phyloP scores from a whole-genome alignment of 1,140 invertebrate species.

The Akabosia matsudoensis region DNA sequence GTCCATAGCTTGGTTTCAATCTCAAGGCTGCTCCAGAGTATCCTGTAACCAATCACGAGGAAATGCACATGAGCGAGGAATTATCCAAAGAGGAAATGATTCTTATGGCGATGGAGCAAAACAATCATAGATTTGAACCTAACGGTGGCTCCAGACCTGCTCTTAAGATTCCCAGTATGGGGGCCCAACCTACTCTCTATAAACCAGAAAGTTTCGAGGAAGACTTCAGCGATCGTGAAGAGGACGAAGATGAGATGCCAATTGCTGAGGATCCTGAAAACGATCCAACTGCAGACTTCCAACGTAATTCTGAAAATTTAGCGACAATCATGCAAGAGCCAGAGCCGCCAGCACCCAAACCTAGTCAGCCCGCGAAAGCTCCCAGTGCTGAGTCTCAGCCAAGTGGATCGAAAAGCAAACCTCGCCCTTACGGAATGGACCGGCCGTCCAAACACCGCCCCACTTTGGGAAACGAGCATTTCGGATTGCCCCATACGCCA shows the following conservation, averaged over 20 bases:
- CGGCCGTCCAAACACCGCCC: not conserved
- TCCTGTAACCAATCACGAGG: not conserved
- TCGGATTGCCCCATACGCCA: not conserved
- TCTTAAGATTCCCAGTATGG: not conserved
- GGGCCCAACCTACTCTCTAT: not conserved
- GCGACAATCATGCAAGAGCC: not conserved
- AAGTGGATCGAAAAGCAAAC: not conserved
- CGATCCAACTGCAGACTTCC: not conserved
- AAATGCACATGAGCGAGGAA: not conserved
- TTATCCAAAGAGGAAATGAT: conserved; percentile 8
- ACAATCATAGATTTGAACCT: not conserved
- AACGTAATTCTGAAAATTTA: not conserved
- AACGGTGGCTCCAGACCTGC: not conserved
- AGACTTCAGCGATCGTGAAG: not conserved
- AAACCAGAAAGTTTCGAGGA: not conserved
- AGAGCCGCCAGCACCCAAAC: not conserved
- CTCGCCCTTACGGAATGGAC: conserved; percentile 12
- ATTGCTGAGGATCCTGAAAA: not conserved
- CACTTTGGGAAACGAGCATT: not conserved
- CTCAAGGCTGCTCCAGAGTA: not conserved
- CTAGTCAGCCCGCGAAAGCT: not conserved
- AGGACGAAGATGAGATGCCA: not conserved
- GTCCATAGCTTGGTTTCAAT: not conserved
- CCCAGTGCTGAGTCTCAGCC: not conserved
- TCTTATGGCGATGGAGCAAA: conserved; percentile 1